Conservation (phyloP, 1,140 invertebrate genomes). For the Drosophila auraria region DNA sequence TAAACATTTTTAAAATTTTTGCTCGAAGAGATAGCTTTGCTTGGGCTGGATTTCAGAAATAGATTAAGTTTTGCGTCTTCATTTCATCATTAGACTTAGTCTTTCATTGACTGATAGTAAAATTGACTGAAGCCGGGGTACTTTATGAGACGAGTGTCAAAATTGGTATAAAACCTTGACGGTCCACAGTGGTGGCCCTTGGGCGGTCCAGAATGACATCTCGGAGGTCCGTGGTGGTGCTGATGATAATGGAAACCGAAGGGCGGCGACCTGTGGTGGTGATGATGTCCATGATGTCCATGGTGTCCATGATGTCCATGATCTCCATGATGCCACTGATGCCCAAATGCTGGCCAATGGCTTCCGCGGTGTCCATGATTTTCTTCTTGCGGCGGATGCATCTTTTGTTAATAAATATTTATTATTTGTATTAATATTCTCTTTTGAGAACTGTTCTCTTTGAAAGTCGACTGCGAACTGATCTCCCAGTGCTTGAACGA, state of each 20-base stretch:
- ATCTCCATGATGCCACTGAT: conserved; percentile 11
- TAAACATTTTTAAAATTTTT: neutral
- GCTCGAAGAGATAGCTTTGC: neutral
- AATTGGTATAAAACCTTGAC: neutral
- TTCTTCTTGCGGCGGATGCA: conserved; percentile 21
- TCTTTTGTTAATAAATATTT: neutral
- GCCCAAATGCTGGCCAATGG: conserved; percentile 5
- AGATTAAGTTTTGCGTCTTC: neutral
- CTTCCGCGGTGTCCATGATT: neutral
- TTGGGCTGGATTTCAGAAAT: neutral
- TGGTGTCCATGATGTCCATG: conserved; percentile 1
- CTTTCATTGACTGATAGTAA: conserved; percentile 33
- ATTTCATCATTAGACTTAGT: conserved; percentile 10
- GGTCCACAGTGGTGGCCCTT: conserved; percentile 2
- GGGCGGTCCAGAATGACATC: conserved; percentile 3
- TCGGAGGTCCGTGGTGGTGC: neutral
- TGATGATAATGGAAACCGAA: neutral
- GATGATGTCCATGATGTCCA: conserved; percentile 8
- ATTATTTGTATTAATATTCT: neutral
- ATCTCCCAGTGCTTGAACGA: neutral
- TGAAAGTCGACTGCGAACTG: conserved; percentile 13
- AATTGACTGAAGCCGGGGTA: conserved; percentile 12
- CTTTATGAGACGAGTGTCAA: conserved; percentile 12
- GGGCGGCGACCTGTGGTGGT: conserved; percentile 1
- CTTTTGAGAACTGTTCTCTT: conserved; percentile 3